Base-by-base conservation (phyloP, 2,888 invertebrate genomes). In the Erpobdella octoculata region DNA sequence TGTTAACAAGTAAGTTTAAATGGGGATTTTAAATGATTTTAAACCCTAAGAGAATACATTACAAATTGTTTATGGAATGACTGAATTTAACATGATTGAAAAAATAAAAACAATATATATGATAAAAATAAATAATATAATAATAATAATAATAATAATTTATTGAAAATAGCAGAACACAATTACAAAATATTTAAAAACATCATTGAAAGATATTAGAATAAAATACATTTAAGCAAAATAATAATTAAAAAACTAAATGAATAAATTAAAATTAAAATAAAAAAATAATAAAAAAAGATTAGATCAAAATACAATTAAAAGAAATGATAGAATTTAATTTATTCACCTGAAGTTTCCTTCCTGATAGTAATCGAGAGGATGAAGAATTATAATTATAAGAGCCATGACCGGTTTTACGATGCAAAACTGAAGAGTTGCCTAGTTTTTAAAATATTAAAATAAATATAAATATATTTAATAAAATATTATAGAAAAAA, bases 391-490 rank as follows among this genome's bases (percentile, higher is more conserved):
- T 79, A 99, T 92, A 71, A 94, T 96, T 77, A 95, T 90, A 82
- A 95, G 90, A 46, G 97, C 96, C 91, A 98, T 96, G 70, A 96
- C 86, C 0, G 97, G 98, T 85, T 98, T 98, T 46, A 98, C 90
- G 76, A 97, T 88, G 82, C 98, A 98, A 85, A 98, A 99, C 86
- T 98, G 98, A 70, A 98, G 87, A 0, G 98, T 98, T 33, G 97
- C 98, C 86, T 86, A 78, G 28, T 68, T 46, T 18, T 9, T 5
- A 1, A n/a, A 53, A 53, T 25, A n/a, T 18, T n/a, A n/a, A n/a
- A n/a, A n/a, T n/a, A n/a, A n/a, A n/a, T n/a, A n/a, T n/a, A n/a
- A n/a, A n/a, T n/a, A n/a, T n/a, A n/a, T n/a, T n/a, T n/a, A n/a
- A n/a, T n/a, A n/a, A n/a, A n/a, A n/a, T n/a, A n/a, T n/a, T n/a